These are phyloP conservation scores for Rhinella marina DNA, from an alignment of 2,797 vertebrate species.

Conservation along the genomic window DNA sequence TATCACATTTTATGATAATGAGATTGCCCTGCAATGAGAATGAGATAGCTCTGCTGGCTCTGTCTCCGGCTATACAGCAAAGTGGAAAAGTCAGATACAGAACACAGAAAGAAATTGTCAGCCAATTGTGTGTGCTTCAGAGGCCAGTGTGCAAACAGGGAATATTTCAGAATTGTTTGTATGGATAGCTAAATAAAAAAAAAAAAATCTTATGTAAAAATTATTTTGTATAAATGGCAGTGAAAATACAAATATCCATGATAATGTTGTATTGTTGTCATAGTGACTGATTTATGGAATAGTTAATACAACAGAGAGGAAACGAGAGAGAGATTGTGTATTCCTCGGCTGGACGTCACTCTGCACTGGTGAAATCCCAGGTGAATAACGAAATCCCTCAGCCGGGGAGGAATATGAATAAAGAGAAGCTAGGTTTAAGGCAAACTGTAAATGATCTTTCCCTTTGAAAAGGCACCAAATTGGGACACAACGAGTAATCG, in stretches of 20 bases:
- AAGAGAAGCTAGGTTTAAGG: not conserved
- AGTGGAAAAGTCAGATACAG: not conserved
- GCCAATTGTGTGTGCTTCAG: not conserved
- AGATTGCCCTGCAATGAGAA: not conserved
- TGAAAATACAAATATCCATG: not conserved
- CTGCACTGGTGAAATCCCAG: not conserved
- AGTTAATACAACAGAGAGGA: not conserved
- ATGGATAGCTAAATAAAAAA: not conserved
- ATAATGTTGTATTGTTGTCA: not conserved
- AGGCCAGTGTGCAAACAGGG: not conserved
- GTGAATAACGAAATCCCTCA: not conserved
- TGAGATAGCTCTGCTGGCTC: not conserved
- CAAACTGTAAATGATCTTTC: not conserved
- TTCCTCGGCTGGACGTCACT: not conserved
- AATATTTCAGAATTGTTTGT: not conserved
- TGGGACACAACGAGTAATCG: not conserved
- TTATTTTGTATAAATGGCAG: not conserved
- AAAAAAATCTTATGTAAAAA: not conserved
- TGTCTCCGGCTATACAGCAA: not conserved
- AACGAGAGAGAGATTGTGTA: not conserved
- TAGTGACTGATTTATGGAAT: slow-evolving; percentile 5
- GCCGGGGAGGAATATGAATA: not conserved
- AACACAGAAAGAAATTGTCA: not conserved
- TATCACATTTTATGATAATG: not conserved
- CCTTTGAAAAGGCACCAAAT: not conserved